A percentile compares a stretch with the other conserved stretches of the same genome.
Conservation (phyloP, 2,888 invertebrate species). For the Orthosia cruda region DNA sequence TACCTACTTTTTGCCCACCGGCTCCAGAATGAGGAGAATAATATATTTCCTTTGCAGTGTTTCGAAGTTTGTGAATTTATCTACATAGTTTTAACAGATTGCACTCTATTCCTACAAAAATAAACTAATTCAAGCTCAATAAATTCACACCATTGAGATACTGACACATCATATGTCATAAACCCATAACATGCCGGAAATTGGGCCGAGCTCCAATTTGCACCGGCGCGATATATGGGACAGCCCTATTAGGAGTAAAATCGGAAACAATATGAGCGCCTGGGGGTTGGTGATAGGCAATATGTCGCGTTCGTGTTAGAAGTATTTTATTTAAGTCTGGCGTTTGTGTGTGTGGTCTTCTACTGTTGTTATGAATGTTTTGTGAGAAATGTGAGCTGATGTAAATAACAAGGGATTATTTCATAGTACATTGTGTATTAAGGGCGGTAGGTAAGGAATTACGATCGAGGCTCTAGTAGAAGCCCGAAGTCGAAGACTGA, state of each 20-base stretch:
- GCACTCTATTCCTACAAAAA: background rate
- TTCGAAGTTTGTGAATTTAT: no score
- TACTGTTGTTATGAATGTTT: conserved; percentile 6
- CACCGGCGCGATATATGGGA: conserved; percentile 25
- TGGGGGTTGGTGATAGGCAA: conserved; percentile 60
- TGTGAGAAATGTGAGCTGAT: background rate
- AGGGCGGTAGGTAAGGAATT: no score
- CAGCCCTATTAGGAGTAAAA: conserved; percentile 46
- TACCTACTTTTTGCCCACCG: no score
- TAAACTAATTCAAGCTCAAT: conserved; percentile 1
- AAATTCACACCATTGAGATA: conserved; percentile 20
- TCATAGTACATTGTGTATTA: no score
- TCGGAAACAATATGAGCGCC: conserved; percentile 60
- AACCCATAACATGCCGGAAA: conserved; percentile 26
- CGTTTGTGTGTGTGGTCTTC: no score
- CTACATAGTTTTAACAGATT: no score
- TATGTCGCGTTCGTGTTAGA: conserved; percentile 38
- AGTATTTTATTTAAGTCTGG: conserved; percentile 50
- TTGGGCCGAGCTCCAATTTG: conserved; percentile 48
- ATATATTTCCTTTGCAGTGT: no score
- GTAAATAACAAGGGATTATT: background rate
- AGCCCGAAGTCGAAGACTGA: no score
- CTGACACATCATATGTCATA: conserved; percentile 21
- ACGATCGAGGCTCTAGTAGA: no score
- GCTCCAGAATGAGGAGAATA: no score